Base-by-base conservation (phyloP, 2,888 invertebrate species). In the Cylloceria caligata region DNA sequence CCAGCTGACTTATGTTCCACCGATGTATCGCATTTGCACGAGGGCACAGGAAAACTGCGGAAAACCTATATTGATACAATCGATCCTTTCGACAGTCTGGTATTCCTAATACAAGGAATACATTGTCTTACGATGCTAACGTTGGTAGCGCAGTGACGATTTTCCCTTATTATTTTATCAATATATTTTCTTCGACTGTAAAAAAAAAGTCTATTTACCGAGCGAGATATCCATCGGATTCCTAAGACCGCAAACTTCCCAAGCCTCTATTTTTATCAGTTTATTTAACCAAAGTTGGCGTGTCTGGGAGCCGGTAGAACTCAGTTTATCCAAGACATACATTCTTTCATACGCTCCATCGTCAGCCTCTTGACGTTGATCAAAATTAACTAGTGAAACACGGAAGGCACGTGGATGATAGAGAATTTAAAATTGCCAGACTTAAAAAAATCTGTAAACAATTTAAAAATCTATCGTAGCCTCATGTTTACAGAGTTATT, bases 231-330 rank as follows among this genome's bases (percentile, higher is more conserved):
- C 5, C n/a, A 5, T 13, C 30, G 13, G 27, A 27, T n/a, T n/a
- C 30, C 27, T 13, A n/a, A 19, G 4, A 57, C 7, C 4, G 24
- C 65, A 7, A 45, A 5, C 9, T 47, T 57, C 64, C 57, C 21
- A 24, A 72, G 57, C 47, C 39, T 76, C 81, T 81, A 76, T 81
- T 76, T 81, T 81, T 76, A 34, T 67, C 76, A 52, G 81, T 81
- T 81, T 81, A 71, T 76, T 81, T 81, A 60, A 81, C 52, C 34
- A 81, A 76, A 76, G 57, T 80, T 75, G 39, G 69, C n/a, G 72
- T 39, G 47, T 64, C 69, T 62, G 71, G n/a, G 72, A 42, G 34
- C 39, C 19, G 64, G 21, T 72, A 19, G 27, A 67, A 60, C 60
- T 34, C 39, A 30, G 74, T 69, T 75, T 45, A 74, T 55, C 24